Conservation (phyloP, 2,888 invertebrate genomes). For the Drosophila rellima region DNA sequence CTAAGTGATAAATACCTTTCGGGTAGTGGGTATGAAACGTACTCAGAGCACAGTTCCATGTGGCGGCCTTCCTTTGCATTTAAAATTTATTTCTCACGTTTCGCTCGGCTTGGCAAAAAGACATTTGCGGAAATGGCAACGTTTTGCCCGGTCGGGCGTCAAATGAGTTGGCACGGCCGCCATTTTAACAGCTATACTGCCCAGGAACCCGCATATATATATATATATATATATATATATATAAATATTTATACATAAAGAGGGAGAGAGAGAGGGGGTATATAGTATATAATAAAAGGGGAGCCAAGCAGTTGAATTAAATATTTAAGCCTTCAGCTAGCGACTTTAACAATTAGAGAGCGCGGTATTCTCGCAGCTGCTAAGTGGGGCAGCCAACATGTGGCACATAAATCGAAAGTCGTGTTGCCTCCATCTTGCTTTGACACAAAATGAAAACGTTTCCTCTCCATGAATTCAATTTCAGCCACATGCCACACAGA, state of each 20-base stretch:
- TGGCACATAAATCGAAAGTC: slow-evolving; percentile 34
- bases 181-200: slow-evolving; percentile 51
- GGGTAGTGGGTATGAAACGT: slow-evolving; percentile 28
- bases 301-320: slow-evolving; percentile 43
- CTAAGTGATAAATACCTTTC: slow-evolving; percentile 1
- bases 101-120: slow-evolving; percentile 52
- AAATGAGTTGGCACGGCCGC: slow-evolving; percentile 65
- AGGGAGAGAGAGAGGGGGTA: background rate
- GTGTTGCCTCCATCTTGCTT: slow-evolving; percentile 10
- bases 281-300: slow-evolving; percentile 11
- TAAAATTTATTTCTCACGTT: slow-evolving; percentile 68
- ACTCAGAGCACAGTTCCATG: slow-evolving; percentile 27
- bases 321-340: slow-evolving; percentile 49
- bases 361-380: slow-evolving; percentile 31
- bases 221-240: background rate
- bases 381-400: slow-evolving; percentile 17
- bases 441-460: slow-evolving; percentile 41
- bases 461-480: slow-evolving; percentile 55
- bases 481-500: slow-evolving; percentile 32
- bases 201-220: slow-evolving; percentile 14
- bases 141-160: slow-evolving; percentile 61
- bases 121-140: slow-evolving; percentile 63
- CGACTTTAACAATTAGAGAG: slow-evolving; percentile 50
- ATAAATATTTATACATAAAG: too few species aligned
- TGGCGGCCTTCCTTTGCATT: slow-evolving; percentile 46